Conservation (phyloP, 2,888 invertebrate genomes). For the Mermis nigrescens region DNA sequence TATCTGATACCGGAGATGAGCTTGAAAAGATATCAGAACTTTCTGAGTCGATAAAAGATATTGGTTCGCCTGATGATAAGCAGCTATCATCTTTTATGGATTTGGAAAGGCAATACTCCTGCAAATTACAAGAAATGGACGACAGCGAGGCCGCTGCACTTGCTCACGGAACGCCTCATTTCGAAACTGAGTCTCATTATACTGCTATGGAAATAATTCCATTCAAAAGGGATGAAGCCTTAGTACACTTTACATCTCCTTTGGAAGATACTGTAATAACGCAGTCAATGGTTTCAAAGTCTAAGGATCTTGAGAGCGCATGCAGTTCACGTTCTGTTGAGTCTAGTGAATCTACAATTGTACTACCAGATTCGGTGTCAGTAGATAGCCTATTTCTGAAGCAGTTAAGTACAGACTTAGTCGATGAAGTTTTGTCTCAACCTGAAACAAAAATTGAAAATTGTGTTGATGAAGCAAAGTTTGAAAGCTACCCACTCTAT, state of each 20-base stretch:
- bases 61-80: slow-evolving; percentile 17
- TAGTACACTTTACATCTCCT: too few relatives aligned
- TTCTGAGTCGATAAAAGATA: slow-evolving; percentile 13
- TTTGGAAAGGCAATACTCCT: not conserved
- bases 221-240: too few relatives aligned
- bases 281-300: too few relatives aligned
- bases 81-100: not conserved
- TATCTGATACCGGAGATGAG: slow-evolving; percentile 8
- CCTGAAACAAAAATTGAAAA: not conserved
- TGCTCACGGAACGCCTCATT: not conserved
- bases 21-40: slow-evolving; percentile 11
- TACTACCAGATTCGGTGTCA: too few relatives aligned
- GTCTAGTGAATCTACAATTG: too few relatives aligned
- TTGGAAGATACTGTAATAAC: not conserved
- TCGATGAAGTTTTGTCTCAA: not conserved
- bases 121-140: not conserved
- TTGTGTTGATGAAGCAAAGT: too few relatives aligned
- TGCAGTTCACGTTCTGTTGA: too few relatives aligned
- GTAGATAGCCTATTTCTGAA: slow-evolving; percentile 1
- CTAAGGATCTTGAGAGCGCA: too few relatives aligned
- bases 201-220: too few relatives aligned
- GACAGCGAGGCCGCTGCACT: not conserved
- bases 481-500: not conserved
- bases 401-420: not conserved
- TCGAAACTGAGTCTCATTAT: not conserved